These are phyloP conservation scores for Meteorus sp. DNA, from an alignment of 1,140 invertebrate genomes.

Conservation along the genomic window DNA sequence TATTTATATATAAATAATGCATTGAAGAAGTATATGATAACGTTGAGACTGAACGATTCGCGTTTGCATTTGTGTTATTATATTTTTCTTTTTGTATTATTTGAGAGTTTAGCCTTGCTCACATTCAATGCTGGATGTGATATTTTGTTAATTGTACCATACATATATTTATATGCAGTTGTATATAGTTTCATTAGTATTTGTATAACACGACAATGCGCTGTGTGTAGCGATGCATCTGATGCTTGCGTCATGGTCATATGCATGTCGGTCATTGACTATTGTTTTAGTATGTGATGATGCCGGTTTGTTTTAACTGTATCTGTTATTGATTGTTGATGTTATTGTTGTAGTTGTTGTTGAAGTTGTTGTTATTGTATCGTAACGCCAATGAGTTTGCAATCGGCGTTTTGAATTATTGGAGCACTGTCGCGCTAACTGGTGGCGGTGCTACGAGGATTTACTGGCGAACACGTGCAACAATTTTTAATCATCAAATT, in stretches of 20 bases:
- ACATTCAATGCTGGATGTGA: conserved; percentile 30
- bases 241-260: too few relatives aligned
- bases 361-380: conserved; percentile 36
- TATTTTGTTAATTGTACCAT: conserved; percentile 29
- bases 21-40: not conserved
- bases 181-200: conserved; percentile 29
- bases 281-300: conserved; percentile 12
- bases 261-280: too few relatives aligned
- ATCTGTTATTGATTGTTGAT: conserved; percentile 58
- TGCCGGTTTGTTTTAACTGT: conserved; percentile 22
- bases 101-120: conserved; percentile 26
- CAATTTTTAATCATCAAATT: too few relatives aligned
- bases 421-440: conserved; percentile 2
- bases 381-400: conserved; percentile 49
- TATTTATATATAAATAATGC: not conserved
- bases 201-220: conserved; percentile 25
- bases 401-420: conserved; percentile 37
- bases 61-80: conserved; percentile 23
- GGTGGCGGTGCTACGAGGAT: not conserved
- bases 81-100: conserved; percentile 25
- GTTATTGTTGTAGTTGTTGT: conserved; percentile 32
- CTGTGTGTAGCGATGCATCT: not conserved
- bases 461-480: too few relatives aligned
- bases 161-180: conserved; percentile 31
- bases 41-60: conserved; percentile 27